Percentiles rank a stretch among this genome's conserved stretches.
These are phyloP conservation scores for Gopherus evgoodei DNA, from an alignment of 2,113 vertebrate genomes.

Conservation along the genomic window DNA sequence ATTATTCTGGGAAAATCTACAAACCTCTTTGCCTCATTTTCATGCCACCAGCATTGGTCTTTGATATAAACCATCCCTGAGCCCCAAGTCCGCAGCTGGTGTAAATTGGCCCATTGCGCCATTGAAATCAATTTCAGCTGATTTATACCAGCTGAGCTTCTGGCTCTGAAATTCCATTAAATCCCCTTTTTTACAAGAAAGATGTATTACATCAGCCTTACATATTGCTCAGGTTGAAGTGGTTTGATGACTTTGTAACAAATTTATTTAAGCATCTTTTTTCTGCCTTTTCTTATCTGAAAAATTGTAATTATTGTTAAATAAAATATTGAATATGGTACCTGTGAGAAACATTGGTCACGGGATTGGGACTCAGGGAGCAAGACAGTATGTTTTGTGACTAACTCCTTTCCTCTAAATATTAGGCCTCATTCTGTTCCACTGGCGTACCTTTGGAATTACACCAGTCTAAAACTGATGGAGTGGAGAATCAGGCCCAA, in stretches of 20 bases:
- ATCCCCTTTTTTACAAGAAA: neutral
- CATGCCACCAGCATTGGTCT: neutral
- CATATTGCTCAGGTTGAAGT: neutral
- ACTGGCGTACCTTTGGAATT: conserved; percentile 35
- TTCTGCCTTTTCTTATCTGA: conserved; percentile 46
- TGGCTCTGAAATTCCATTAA: neutral
- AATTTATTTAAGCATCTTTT: conserved; percentile 50
- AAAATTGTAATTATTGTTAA: conserved; percentile 38
- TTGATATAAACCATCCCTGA: neutral
- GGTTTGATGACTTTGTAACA: conserved; percentile 38
- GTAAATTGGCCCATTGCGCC: neutral
- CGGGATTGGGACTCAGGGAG: conserved; percentile 56
- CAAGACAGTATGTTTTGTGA: conserved; percentile 48
- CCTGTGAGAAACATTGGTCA: conserved; percentile 71
- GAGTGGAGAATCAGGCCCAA: conserved; percentile 12
- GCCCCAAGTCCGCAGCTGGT: neutral
- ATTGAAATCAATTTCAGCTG: neutral
- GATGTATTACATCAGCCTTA: neutral
- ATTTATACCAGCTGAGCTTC: conserved; percentile 8
- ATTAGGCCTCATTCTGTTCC: conserved; percentile 50
- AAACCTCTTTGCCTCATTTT: neutral
- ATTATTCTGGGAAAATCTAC: neutral
- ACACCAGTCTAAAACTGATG: conserved; percentile 32
- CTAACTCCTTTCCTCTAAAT: conserved; percentile 40
- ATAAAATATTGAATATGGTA: conserved; percentile 54